Percentiles rank a stretch among this genome's conserved stretches.
Evolutionary conservation across 2,888 invertebrate genomes (phyloP).

Genomic region (Mechanitis mazaeus): DNA sequence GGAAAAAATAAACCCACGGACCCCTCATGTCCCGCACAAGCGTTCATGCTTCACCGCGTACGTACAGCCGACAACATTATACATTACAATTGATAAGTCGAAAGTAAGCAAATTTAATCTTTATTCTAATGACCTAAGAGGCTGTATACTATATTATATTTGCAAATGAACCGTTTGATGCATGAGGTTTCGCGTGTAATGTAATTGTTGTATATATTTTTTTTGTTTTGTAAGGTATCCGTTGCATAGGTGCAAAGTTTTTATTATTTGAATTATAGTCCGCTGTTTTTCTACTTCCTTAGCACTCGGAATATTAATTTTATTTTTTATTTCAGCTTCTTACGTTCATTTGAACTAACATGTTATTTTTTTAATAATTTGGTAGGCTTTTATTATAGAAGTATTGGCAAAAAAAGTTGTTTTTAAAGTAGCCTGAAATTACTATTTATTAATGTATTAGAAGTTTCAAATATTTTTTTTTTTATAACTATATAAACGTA

Average conservation of each 20-base stretch:
- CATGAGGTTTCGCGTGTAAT: conserved; percentile 69
- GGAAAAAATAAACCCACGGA: conserved; percentile 68
- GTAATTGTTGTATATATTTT: conserved; percentile 67
- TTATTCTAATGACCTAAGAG: conserved; percentile 22
- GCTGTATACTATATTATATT: conserved; percentile 10
- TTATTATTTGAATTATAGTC: conserved; percentile 31
- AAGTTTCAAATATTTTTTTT: too few relatives aligned
- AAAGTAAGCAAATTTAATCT: conserved; percentile 28
- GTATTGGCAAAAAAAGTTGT: too few relatives aligned
- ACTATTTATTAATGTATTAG: too few relatives aligned
- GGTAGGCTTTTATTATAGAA: too few relatives aligned
- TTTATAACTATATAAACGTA: too few relatives aligned
- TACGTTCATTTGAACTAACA: not conserved
- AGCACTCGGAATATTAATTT: not conserved
- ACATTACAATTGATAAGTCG: conserved; percentile 14
- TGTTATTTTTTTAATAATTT: too few relatives aligned
- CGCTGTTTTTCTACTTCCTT: not conserved
- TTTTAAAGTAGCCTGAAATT: too few relatives aligned
- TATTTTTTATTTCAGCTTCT: not conserved
- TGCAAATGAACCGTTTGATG: conserved; percentile 55
- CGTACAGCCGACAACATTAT: conserved; percentile 26
- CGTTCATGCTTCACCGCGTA: conserved; percentile 67
- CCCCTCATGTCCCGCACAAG: conserved; percentile 69
- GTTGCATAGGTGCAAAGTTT: conserved; percentile 40
- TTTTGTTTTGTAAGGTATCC: conserved; percentile 48